Base-by-base conservation (phyloP, 1,140 invertebrate species). In the Microplitis mediator region DNA sequence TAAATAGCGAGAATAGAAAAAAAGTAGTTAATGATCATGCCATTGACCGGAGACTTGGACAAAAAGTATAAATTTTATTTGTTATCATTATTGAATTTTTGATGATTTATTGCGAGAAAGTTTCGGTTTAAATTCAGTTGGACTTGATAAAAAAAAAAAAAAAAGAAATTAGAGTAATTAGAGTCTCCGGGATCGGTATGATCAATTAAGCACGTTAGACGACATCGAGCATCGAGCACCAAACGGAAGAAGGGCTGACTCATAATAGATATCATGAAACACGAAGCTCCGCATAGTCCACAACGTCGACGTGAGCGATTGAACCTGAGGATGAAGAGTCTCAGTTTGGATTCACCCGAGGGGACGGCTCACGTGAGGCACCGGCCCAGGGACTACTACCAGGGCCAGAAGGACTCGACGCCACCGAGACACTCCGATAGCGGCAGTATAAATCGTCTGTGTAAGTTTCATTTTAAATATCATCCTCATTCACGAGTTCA, bases 281-380 rank as follows among this genome's bases (percentile, higher is more conserved):
- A 82, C 84, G 82, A 92, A 98, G 97, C 96, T 78, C 96, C 96
- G 72, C 96, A 98, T 88, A 98, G 96, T 86, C 97, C 97, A 77
- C 85, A 87, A 81, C 85, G 85, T 79, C 92, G 96, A 84, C 92
- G 96, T 71, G 95, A 97, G 90, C 95, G 97, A 88, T 90, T 98
- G 87, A 98, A 97, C 88, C 91, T 98, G 85, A 91, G 97, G 80
- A 98, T 98, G 97, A 98, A 98, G 90, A 97, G 95, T 84, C 92
- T 98, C 78, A 98, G 96, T 52, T 86, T 98, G 90, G 97, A 98
- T 85, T 97, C 95, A 9, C 96, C 96, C 23, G 97, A 98, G 87
- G 95, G 95, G 69, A 93, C 94, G 16, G 95, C 97, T 86, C 93
- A 95, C 79, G 90, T 91, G 54, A 93, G 95, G 77, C 90, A 95